Evolutionary conservation across 1,140 invertebrate species (phyloP), one percentile per base, ranked within the genome.

Genomic region (Pseudomyrmex flavicornis): DNA sequence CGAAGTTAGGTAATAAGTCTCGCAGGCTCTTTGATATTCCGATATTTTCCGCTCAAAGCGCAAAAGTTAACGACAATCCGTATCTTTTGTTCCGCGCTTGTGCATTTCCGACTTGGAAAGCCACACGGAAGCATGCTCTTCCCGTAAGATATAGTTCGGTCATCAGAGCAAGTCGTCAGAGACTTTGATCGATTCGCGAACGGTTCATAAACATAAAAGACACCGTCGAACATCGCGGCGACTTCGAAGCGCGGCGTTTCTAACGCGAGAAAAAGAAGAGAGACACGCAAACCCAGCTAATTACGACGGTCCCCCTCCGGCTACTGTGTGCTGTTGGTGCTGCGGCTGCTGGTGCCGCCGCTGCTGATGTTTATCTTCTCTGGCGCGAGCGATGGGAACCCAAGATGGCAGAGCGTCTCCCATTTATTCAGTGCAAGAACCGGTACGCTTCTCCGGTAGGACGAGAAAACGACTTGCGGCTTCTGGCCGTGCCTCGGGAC

Each of bases 321-420:
- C 92, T 93, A 92, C 91, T 88, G 91, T 89, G 89, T 69, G 85
- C 74, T 52, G 82, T 75, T 87, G 65, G 48, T 74, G 83, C 75
- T 75, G 65, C 26, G 50, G 61, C 80, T 69, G 88, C 87, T 50
- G 86, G 79, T 87, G 84, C 82, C 85, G 85, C 87, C 77, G 84
- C 87, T 85, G 82, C 86, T 82, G 93, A 93, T 93, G 90, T 92
- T 93, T 93, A 93, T 93, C 93, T 93, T 91, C 82, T 7, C 4
- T 85, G 79, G 87, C 73, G 89, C 89, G 72, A 85, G 82, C 89
- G 91, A 90, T 89, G 89, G 90, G 82, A 85, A 83, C 88, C 88
- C 85, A 87, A 88, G 89, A 91, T 91, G 90, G 89, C 84, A 88
- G 66, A 82, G 68, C 80, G 72, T 85, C 82, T 91, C 84, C 85